phyloP scores from a whole-genome alignment of 2,797 vertebrate species.

The Hozukius guyotensis region DNA sequence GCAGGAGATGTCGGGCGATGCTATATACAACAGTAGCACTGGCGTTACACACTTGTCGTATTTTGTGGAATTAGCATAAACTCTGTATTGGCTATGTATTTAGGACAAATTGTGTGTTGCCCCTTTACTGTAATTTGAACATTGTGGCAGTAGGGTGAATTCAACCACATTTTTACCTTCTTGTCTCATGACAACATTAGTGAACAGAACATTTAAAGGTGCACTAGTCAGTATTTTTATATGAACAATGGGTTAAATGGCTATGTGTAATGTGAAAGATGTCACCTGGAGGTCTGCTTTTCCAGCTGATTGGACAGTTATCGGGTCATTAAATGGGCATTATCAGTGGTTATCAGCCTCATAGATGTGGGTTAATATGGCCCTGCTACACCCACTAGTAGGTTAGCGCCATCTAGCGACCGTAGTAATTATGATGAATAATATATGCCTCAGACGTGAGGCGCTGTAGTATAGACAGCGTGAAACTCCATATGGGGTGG shows the following conservation, averaged over 20 bases:
- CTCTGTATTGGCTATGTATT: not conserved
- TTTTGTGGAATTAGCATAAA: conserved; percentile 9
- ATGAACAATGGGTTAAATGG: not conserved
- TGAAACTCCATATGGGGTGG: too few relatives aligned
- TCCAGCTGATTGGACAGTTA: too few relatives aligned
- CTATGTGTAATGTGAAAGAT: not conserved
- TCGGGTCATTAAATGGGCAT: too few relatives aligned
- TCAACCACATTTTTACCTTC: not conserved
- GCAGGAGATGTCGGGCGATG: conserved; percentile 26
- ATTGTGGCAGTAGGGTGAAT: not conserved
- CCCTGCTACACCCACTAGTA: too few relatives aligned
- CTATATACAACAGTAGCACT: conserved; percentile 1
- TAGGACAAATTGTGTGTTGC: not conserved
- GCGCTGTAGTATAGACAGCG: too few relatives aligned
- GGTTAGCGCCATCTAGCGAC: too few relatives aligned
- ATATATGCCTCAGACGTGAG: too few relatives aligned
- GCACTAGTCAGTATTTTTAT: not conserved
- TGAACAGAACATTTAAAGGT: not conserved
- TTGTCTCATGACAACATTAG: not conserved
- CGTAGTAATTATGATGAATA: too few relatives aligned
- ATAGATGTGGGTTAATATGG: accelerated
- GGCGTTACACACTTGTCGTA: conserved; percentile 12
- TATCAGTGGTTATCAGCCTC: too few relatives aligned
- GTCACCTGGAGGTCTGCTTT: not conserved
- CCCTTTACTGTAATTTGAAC: not conserved